These are phyloP conservation scores for Pollenia angustigena DNA, from an alignment of 2,888 invertebrate genomes.

Conservation along the genomic window DNA sequence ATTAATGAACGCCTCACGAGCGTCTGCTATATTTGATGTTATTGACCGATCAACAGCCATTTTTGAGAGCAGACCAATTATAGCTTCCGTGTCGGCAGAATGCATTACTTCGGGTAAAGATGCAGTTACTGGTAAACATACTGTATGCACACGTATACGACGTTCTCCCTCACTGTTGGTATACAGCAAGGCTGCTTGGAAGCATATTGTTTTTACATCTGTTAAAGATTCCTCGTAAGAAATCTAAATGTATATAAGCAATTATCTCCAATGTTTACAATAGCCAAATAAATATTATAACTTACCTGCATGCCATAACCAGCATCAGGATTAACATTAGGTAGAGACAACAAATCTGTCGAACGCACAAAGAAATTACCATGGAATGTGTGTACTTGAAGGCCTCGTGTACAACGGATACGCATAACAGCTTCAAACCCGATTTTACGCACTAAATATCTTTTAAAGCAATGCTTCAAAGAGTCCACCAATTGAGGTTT, in stretches of 20 bases:
- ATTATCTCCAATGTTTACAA: neutral
- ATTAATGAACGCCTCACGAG: conserved; percentile 98
- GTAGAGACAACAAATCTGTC: conserved; percentile 96
- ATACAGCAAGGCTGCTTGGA: conserved; percentile 98
- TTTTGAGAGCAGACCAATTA: conserved; percentile 95
- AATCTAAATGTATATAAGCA: conserved; percentile 75
- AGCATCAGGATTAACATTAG: conserved; percentile 99
- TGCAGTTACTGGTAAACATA: conserved; percentile 95
- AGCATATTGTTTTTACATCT: conserved; percentile 95
- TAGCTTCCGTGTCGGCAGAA: conserved; percentile 96
- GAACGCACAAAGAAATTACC: conserved; percentile 99
- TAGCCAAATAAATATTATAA: neutral
- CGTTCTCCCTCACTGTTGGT: conserved; percentile 98
- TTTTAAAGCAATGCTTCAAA: conserved; percentile 90
- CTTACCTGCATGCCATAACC: conserved; percentile 98
- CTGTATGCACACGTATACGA: conserved; percentile 98
- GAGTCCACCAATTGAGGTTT: conserved; percentile 89
- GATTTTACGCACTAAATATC: conserved; percentile 98
- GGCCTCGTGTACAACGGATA: conserved; percentile 95
- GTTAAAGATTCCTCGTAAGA: conserved; percentile 95
- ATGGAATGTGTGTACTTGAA: conserved; percentile 98
- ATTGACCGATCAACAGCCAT: conserved; percentile 98
- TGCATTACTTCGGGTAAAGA: conserved; percentile 94
- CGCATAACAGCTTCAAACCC: conserved; percentile 99
- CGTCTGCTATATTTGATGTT: conserved; percentile 94